Base-by-base conservation (phyloP, 2,113 vertebrate genomes). In the Psittacara wagleri region DNA sequence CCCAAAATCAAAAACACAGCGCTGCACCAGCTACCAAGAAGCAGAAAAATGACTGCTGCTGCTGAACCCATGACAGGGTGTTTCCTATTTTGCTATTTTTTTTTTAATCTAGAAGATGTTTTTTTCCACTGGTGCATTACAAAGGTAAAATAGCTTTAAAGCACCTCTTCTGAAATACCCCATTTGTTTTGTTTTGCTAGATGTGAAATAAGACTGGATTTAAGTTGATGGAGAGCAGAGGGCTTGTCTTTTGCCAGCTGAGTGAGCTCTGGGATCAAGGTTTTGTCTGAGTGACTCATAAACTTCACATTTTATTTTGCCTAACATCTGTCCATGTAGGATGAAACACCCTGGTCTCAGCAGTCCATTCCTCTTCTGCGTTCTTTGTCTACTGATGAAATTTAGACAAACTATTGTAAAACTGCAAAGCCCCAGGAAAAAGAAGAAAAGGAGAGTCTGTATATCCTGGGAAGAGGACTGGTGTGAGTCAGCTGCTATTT, bases 121-220 rank as follows among this genome's bases (percentile, higher is more conserved):
- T 62, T 52, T 63, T 70, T 23, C 46, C 6, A 19, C 46, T 43
- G 39, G 33, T 79, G 33, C 17, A 19, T 76, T 88, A 95, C 78
- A 77, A 87, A 92, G 31, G 29, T 72, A 84, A 85, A 84, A 69
- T 54, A 76, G 35, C 33, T 96, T 85, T 85, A 54, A 95, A 88
- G 49, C 14, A 74, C 9, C 44, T 91, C 46, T 78, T 95, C 75
- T 82, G 74, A 91, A 90, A 91, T n/a, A 68, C 3, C 10, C 23
- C 28, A 57, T 89, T 95, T 90, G 76, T 87, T 91, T 80, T 43
- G 39, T 74, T 91, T 85, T 91, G 64, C 54, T 52, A 66, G n/a
- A 31, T 85, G n/a, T 49, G 33, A 89, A 72, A 43, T 46, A 78
- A 79, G 70, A 48, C 67, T 63, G 35, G 52, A 51, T 11, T 8